These are phyloP conservation scores for Himalopsyche phryganea DNA, from an alignment of 1,140 invertebrate genomes.

Conservation along the genomic window DNA sequence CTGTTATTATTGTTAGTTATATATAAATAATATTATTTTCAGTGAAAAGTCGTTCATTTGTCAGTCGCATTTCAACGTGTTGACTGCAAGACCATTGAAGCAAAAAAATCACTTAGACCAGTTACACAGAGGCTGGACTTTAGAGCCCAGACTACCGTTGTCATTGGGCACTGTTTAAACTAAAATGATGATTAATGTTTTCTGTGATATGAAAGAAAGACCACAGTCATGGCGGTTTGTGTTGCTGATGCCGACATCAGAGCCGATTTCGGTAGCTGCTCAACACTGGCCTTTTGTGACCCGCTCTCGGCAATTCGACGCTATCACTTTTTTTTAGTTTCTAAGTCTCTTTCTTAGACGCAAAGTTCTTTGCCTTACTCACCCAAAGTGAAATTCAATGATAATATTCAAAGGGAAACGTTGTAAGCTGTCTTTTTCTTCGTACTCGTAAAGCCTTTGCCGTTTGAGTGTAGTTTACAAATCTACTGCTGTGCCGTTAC, in stretches of 20 bases:
- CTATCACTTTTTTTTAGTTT: constrained; percentile 19
- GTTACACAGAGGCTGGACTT: constrained; percentile 5
- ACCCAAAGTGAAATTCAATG: neutral
- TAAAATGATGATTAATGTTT: constrained; percentile 34
- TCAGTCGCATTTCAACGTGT: no score
- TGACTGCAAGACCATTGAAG: constrained; percentile 18
- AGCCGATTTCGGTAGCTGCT: constrained; percentile 23
- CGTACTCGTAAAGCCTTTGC: no score
- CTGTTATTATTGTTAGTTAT: no score
- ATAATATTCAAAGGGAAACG: neutral
- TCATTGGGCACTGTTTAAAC: constrained; percentile 25
- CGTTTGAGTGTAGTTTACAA: no score
- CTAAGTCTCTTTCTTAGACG: no score
- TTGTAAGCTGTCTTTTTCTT: neutral
- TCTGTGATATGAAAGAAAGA: constrained; percentile 24
- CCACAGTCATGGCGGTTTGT: constrained; percentile 26
- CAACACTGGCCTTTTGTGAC: neutral
- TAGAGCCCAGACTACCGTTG: constrained; percentile 21
- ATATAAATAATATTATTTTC: no score
- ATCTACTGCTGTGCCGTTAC: no score
- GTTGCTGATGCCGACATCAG: constrained; percentile 8
- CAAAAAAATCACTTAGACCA: constrained; percentile 29
- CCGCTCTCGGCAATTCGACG: constrained; percentile 4
- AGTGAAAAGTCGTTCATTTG: no score
- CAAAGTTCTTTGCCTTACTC: neutral